phyloP scores from a whole-genome alignment of 2,113 vertebrate species.

The Lasiurus cinereus region DNA sequence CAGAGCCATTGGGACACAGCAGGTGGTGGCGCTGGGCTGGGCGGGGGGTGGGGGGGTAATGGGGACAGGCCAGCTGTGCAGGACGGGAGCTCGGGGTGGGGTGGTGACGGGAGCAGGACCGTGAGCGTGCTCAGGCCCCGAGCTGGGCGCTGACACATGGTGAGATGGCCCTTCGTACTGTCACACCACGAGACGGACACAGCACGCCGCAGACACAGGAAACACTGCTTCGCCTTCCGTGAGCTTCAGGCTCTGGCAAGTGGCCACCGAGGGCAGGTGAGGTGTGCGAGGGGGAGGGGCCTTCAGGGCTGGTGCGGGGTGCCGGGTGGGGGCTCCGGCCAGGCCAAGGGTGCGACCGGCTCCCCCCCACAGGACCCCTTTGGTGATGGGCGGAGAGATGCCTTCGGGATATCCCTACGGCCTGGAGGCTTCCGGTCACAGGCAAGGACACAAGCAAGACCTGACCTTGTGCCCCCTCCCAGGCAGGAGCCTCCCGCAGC shows the following conservation, averaged over 20 bases:
- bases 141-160: neutral
- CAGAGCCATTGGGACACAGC: fast-evolving
- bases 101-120: neutral
- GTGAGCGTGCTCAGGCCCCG: neutral
- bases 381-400: fast-evolving
- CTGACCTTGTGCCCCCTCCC: too few relatives aligned
- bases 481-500: too few relatives aligned
- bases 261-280: fast-evolving
- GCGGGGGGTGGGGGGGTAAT: too few relatives aligned
- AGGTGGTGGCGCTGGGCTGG: neutral
- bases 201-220: neutral
- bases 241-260: too few relatives aligned
- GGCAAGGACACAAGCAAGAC: fast-evolving
- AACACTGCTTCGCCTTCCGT: fast-evolving
- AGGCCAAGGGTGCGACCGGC: fast-evolving
- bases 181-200: neutral
- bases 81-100: too few relatives aligned
- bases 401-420: too few relatives aligned
- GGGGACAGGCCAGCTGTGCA: neutral
- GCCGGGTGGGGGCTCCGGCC: neutral
- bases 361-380: neutral
- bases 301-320: neutral
- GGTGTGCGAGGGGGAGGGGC: fast-evolving
- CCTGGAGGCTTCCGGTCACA: too few relatives aligned
- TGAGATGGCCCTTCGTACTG: neutral